Conservation (phyloP, 2,888 invertebrate species). For the Alsophila aescularia region DNA sequence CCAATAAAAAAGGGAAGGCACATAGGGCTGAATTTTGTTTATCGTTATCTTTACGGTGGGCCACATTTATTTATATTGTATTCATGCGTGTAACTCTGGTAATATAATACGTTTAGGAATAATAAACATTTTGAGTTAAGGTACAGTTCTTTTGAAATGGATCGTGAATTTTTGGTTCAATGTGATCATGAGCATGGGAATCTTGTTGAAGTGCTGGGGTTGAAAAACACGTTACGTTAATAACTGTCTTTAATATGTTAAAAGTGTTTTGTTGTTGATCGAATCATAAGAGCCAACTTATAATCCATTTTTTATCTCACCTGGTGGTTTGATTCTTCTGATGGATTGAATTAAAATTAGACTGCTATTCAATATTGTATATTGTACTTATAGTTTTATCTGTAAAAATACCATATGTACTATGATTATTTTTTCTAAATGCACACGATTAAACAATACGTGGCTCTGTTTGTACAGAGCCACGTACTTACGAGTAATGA, state of each 20-base stretch:
- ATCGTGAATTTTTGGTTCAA: constrained; percentile 34
- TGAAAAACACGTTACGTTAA: constrained; percentile 5
- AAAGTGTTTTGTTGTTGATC: not conserved
- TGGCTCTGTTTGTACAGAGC: no score
- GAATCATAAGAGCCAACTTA: not conserved
- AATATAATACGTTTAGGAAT: constrained; percentile 74
- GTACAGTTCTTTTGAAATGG: constrained; percentile 53
- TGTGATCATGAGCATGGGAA: constrained; percentile 36
- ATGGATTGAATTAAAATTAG: no score
- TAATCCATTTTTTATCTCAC: not conserved
- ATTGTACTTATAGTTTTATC: no score
- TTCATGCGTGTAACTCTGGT: constrained; percentile 74
- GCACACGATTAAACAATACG: no score
- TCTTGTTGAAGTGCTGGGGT: constrained; percentile 20
- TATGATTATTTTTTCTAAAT: no score
- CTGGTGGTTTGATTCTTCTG: constrained; percentile 33
- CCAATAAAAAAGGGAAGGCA: constrained; percentile 81
- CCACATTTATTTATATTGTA: constrained; percentile 77
- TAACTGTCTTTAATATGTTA: not conserved
- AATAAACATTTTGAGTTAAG: constrained; percentile 69
- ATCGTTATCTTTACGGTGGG: constrained; percentile 81
- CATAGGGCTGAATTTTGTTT: constrained; percentile 81
- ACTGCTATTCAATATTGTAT: no score
- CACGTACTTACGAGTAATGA: no score
- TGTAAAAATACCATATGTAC: no score